Evolutionary conservation across 1,140 invertebrate genomes (phyloP), one percentile per base, ranked within the genome.

Genomic region (Drosophila albomicans): DNA sequence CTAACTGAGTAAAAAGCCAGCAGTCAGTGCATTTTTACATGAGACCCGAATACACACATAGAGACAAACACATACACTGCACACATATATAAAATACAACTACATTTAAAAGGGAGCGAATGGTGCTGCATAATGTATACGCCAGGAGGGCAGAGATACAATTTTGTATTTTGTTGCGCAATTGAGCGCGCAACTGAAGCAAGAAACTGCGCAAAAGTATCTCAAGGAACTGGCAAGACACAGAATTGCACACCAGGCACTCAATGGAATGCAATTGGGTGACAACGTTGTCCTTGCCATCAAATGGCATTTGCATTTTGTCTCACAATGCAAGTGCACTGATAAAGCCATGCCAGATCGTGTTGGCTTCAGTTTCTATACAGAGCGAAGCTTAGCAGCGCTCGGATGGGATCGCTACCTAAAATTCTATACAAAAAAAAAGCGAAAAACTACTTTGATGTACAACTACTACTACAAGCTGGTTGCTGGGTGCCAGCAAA

Each of bases 101-200:
- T 41, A 43, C 59, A 68, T 16, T 45, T 7, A 38, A 62, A 59
- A 5, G n/a, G 58, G 30, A 70, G 48, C 32, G 79, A 79, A 69
- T 71, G 68, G 69, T 71, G 76, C 79, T 71, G 76, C 79, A 86
- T 78, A 74, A 85, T 75, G 81, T 70, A 84, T 85, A 69, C 78
- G 74, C 48, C 65, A 78, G 59, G 51, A 48, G 68, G 75, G 49
- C 54, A 43, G 52, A 59, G 68, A 84, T 84, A 75, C 72, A 67
- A 64, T 69, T 73, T 79, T 61, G 85, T 81, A 80, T 85, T 88
- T 88, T 89, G 85, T 88, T 88, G 80, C 85, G 76, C 85, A 79
- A 88, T 88, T 89, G 84, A 89, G 80, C 84, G 80, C 77, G 66
- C 74, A 79, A 89, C 67, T 89, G 85, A 84, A 87, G 85, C 85